Evolutionary conservation across 2,888 invertebrate species (phyloP).

Genomic region (Pristionchus maxplancki): DNA sequence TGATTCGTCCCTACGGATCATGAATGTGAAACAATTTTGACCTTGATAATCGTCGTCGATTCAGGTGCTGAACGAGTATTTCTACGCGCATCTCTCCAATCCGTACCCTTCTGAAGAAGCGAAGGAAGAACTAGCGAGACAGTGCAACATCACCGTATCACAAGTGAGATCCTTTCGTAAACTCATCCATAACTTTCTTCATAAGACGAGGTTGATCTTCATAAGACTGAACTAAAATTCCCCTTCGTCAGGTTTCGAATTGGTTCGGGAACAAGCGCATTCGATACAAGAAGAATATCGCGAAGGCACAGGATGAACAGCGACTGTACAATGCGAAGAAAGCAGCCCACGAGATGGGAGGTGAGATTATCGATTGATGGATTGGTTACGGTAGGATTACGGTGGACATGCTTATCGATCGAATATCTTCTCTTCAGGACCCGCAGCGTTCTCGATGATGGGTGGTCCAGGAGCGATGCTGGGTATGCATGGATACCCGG

Average conservation of each 20-base stretch:
- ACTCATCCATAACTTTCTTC: not conserved
- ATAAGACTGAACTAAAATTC: not conserved
- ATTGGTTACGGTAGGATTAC: not conserved
- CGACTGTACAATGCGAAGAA: slow-evolving; percentile 99
- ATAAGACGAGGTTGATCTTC: not conserved
- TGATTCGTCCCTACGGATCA: too few species aligned
- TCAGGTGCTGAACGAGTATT: slow-evolving; percentile 95
- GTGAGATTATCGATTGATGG: slow-evolving; percentile 17
- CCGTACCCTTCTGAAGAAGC: slow-evolving; percentile 99
- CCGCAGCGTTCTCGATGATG: slow-evolving; percentile 57
- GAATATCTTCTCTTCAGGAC: slow-evolving; percentile 9
- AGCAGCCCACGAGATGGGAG: slow-evolving; percentile 81
- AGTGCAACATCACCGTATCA: slow-evolving; percentile 97
- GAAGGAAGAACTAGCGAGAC: slow-evolving; percentile 98
- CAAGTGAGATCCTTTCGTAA: slow-evolving; percentile 83
- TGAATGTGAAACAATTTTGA: too few species aligned
- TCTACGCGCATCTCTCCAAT: slow-evolving; percentile 99
- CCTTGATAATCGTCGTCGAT: slow-evolving; percentile 62
- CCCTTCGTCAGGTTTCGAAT: slow-evolving; percentile 84
- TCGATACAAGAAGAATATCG: slow-evolving; percentile 99
- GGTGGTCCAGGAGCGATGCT: slow-evolving; percentile 54
- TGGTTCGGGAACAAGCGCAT: slow-evolving; percentile 99
- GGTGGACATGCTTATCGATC: not conserved
- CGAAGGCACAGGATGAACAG: slow-evolving; percentile 98
- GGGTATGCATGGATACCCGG: slow-evolving; percentile 64